These are phyloP conservation scores for Malurus melanocephalus DNA, from an alignment of 2,113 vertebrate species.

Conservation along the genomic window DNA sequence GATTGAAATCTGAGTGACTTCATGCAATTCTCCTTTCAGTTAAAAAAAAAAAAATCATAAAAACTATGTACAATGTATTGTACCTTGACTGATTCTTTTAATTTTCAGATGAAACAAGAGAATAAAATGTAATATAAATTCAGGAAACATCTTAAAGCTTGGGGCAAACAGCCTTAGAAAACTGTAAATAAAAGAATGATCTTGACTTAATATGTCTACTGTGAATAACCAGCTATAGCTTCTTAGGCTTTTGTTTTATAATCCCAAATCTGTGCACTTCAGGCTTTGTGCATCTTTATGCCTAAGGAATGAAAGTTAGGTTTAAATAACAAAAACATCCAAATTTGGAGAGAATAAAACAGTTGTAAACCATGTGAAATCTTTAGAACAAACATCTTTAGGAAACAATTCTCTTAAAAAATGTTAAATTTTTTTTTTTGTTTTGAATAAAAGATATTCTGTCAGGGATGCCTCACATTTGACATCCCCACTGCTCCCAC, in stretches of 20 bases:
- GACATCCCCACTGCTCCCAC: not conserved
- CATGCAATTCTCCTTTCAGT: conserved; percentile 27
- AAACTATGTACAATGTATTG: conserved; percentile 10
- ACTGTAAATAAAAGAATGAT: conserved; percentile 29
- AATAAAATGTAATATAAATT: conserved; percentile 66
- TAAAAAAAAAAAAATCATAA: conserved; percentile 34
- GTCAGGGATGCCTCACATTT: not conserved
- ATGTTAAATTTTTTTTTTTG: not conserved
- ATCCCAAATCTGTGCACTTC: conserved; percentile 39
- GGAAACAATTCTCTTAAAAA: not conserved
- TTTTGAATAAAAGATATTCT: not conserved
- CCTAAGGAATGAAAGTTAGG: not conserved
- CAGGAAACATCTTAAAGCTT: conserved; percentile 35
- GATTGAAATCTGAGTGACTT: conserved; percentile 51
- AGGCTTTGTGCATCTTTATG: not conserved
- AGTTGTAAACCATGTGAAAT: not conserved
- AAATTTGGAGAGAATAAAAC: not conserved
- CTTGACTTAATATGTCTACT: conserved; percentile 54
- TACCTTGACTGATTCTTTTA: conserved; percentile 23
- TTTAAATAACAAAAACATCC: not conserved
- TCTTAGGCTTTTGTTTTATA: conserved; percentile 53
- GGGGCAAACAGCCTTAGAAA: conserved; percentile 43
- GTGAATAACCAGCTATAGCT: conserved; percentile 51
- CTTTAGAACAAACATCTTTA: not conserved
- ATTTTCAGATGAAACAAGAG: conserved; percentile 50